Evolutionary conservation across 1,140 invertebrate genomes (phyloP).

Genomic region (Polyergus mexicanus): DNA sequence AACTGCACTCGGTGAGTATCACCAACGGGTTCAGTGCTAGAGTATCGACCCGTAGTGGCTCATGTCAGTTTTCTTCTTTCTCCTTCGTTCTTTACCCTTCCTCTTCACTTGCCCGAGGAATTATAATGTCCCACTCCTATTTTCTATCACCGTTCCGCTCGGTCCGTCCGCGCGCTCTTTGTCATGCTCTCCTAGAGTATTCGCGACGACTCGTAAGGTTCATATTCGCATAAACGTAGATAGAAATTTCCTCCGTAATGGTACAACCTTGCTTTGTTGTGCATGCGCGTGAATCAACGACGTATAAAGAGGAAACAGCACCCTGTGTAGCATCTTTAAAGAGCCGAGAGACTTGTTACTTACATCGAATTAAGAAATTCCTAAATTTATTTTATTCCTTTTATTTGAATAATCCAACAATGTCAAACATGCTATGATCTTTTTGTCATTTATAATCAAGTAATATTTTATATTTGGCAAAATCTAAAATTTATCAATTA

Average conservation of each 20-base stretch:
- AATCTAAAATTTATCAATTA: neutral
- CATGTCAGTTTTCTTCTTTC: constrained; percentile 65
- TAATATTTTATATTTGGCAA: neutral
- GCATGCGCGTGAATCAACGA: constrained; percentile 70
- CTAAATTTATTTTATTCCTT: neutral
- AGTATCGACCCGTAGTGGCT: constrained; percentile 80
- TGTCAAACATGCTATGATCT: too few species aligned
- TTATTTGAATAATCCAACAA: neutral
- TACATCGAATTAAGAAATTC: neutral
- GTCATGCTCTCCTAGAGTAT: constrained; percentile 7
- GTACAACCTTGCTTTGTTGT: constrained; percentile 61
- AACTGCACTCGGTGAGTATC: constrained; percentile 63
- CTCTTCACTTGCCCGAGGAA: constrained; percentile 28
- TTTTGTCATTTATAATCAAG: neutral
- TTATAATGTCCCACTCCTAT: constrained; percentile 8
- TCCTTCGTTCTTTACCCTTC: constrained; percentile 52
- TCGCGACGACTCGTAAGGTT: constrained; percentile 15
- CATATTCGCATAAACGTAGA: constrained; percentile 62
- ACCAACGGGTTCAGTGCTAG: constrained; percentile 71
- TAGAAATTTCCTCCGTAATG: constrained; percentile 55
- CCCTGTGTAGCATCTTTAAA: constrained; percentile 37
- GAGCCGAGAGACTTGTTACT: neutral
- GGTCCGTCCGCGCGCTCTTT: constrained; percentile 24
- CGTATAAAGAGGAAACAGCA: constrained; percentile 43
- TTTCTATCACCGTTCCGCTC: constrained; percentile 47